phyloP scores from a whole-genome alignment of 1,140 invertebrate species.

The Nasonia longicornis region DNA sequence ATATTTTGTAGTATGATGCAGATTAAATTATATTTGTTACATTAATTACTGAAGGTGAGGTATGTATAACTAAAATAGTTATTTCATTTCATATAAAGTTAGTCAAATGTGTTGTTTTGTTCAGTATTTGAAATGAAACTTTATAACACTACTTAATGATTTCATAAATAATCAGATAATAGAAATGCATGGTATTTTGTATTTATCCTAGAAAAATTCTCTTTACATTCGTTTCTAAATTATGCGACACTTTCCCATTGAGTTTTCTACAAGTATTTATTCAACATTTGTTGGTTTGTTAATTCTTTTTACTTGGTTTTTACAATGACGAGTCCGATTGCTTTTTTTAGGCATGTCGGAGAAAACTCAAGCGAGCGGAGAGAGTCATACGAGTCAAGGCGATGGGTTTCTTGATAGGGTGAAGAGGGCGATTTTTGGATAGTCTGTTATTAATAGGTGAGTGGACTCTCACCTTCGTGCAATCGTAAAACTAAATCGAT shows the following conservation, averaged over 20 bases:
- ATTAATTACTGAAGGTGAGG: slow-evolving; percentile 4
- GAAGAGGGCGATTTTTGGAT: slow-evolving; percentile 77
- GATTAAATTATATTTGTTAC: neutral
- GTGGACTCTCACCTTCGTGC: slow-evolving; percentile 42
- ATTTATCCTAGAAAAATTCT: slow-evolving; percentile 33
- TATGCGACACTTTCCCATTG: neutral
- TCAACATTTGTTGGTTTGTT: neutral
- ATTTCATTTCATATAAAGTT: neutral
- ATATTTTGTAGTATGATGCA: slow-evolving; percentile 10
- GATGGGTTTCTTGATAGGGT: slow-evolving; percentile 73
- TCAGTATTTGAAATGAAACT: slow-evolving; percentile 22
- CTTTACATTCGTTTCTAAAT: neutral
- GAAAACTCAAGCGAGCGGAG: slow-evolving; percentile 68
- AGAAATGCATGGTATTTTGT: neutral
- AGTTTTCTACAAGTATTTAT: neutral
- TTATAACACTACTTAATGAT: neutral
- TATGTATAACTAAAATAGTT: neutral
- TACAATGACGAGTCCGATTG: slow-evolving; percentile 51
- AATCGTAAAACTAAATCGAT: neutral
- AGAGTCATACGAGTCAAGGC: slow-evolving; percentile 54
- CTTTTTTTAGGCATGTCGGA: slow-evolving; percentile 66
- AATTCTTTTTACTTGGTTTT: neutral
- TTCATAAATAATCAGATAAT: neutral
- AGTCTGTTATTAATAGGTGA: slow-evolving; percentile 57
- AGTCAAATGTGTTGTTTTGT: neutral